Evolutionary conservation across 2,888 invertebrate genomes (phyloP).

Genomic region (Dinocampus coccinellae): DNA sequence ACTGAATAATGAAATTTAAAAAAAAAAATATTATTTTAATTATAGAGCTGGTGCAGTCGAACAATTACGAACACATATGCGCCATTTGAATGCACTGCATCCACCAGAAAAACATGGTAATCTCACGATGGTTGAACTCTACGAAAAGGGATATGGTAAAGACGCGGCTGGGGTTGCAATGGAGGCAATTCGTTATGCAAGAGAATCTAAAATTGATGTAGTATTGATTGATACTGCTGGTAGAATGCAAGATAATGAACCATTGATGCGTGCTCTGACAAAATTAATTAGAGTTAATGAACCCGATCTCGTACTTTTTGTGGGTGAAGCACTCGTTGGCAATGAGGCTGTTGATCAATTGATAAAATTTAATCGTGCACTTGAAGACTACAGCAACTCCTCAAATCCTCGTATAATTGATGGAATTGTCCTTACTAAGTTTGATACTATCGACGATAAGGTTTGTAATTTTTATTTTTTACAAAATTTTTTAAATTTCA

Average conservation of each 20-base stretch:
- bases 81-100: slow-evolving; percentile 94
- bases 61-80: slow-evolving; percentile 94
- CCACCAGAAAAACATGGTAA: slow-evolving; percentile 81
- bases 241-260: slow-evolving; percentile 99
- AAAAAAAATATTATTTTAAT: slow-evolving; percentile 5
- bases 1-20: neutral
- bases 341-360: slow-evolving; percentile 99
- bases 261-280: slow-evolving; percentile 96
- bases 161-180: slow-evolving; percentile 98
- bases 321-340: slow-evolving; percentile 99
- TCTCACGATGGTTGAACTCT: slow-evolving; percentile 89
- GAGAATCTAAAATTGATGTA: slow-evolving; percentile 86
- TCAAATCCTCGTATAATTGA: slow-evolving; percentile 93
- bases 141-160: slow-evolving; percentile 99
- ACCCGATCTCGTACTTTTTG: slow-evolving; percentile 98
- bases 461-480: slow-evolving; percentile 63
- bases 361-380: slow-evolving; percentile 97
- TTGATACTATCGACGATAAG: slow-evolving; percentile 99
- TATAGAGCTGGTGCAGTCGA: slow-evolving; percentile 96
- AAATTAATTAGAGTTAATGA: slow-evolving; percentile 98
- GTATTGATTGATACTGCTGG: slow-evolving; percentile 99
- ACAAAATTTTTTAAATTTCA: neutral
- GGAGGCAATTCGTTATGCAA: slow-evolving; percentile 94
- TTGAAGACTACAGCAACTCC: slow-evolving; percentile 88
- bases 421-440: slow-evolving; percentile 99